Evolutionary conservation across 2,888 invertebrate genomes (phyloP).

Genomic region (Adineta ricciae): DNA sequence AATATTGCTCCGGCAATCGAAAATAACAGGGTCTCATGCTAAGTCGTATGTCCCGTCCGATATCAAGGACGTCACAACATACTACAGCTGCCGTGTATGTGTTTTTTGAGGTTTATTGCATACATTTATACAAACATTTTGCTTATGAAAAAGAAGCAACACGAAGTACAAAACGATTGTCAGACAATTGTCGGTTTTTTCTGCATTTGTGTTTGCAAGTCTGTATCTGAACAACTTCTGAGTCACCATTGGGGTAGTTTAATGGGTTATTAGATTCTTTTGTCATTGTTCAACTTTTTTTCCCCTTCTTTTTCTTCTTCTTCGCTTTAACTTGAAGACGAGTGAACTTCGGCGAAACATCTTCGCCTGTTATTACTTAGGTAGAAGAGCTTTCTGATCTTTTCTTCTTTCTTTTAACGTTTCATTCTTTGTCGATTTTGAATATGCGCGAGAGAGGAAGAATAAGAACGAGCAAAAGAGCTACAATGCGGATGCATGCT

Average conservation of each 20-base stretch:
- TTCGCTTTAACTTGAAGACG: too few relatives aligned
- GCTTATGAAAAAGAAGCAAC: too few relatives aligned
- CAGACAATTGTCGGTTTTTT: too few relatives aligned
- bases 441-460: background rate
- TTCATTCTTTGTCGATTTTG: background rate
- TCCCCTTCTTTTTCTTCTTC: background rate
- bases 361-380: background rate
- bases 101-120: background rate
- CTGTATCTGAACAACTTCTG: background rate
- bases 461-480: background rate
- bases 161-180: too few relatives aligned
- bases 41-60: background rate
- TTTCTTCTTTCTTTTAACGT: background rate
- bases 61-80: background rate
- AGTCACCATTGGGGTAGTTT: background rate
- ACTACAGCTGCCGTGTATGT: background rate
- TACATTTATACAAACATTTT: background rate
- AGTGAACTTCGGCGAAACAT: background rate
- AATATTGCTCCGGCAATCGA: too few relatives aligned
- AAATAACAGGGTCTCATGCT: background rate
- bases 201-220: background rate
- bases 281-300: background rate
- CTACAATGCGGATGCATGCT: background rate
- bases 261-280: background rate
- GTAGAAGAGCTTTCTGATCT: background rate